Base-by-base conservation (phyloP, 2,113 vertebrate species). In the Natator depressus region DNA sequence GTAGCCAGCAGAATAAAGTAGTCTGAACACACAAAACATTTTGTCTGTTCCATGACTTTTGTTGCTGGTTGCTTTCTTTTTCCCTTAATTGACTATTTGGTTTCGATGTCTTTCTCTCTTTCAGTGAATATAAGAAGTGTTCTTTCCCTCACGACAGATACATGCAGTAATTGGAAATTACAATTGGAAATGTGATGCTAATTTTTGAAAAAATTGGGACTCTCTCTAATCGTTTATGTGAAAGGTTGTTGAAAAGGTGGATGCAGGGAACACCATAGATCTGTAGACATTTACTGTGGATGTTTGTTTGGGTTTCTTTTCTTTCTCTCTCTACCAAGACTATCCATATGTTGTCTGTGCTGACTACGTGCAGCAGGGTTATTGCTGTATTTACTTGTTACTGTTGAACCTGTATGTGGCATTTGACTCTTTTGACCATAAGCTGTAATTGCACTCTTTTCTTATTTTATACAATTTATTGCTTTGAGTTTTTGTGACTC, bases 401-500 rank as follows among this genome's bases (percentile, higher is more conserved):
- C 82, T 78, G 87, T 50, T 88, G 93, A 96, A 85, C 80, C 79
- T 78, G 8, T 25, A 24, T 6, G 55, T 85, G 93, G 38, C 94
- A 83, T 96, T 91, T 90, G 95, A 91, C 54, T 92, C 95, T 91
- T 87, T 47, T 91, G 96, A 89, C 92, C 75, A 69, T 88, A 27
- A 8, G 31, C 91, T 95, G 57, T 95, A 97, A 96, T 49, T 88
- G 84, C 59, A 90, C 46, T 88, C 62, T 95, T 96, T 97, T 92
- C 84, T 94, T 97, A 89, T 90, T 95, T 91, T 89, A 92, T 94
- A 75, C 88, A 96, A 92, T 95, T 16, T 90, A 95, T 91, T 95
- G 90, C 84, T 93, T 89, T 90, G 96, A 88, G 93, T 95, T 93
- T 76, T 85, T 85, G 6, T 84, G 75, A 97, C 89, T 96, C 91